These are phyloP conservation scores for Mimas tiliae DNA, from an alignment of 2,888 invertebrate genomes.

Conservation along the genomic window DNA sequence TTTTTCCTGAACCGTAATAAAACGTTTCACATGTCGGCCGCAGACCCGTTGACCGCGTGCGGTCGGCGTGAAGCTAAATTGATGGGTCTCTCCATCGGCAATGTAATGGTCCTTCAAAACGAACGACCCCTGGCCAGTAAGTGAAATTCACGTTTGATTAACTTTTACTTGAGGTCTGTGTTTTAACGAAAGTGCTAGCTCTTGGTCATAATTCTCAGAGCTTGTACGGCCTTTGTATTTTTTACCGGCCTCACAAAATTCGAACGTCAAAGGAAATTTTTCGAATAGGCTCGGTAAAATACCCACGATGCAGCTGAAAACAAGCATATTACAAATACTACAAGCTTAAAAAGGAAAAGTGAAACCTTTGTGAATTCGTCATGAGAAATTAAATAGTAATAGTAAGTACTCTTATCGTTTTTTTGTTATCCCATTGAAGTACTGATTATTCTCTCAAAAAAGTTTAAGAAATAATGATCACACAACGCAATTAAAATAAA, in stretches of 20 bases:
- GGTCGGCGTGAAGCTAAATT: constrained; percentile 80
- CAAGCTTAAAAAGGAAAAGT: background rate
- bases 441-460: too few species aligned
- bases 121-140: constrained; percentile 75
- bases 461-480: too few species aligned
- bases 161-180: constrained; percentile 66
- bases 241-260: background rate
- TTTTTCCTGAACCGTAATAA: constrained; percentile 76
- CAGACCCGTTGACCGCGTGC: constrained; percentile 72
- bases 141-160: constrained; percentile 82
- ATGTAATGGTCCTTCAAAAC: constrained; percentile 82
- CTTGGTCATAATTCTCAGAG: constrained; percentile 23
- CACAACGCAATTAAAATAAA: background rate
- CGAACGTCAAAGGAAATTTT: background rate
- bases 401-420: too few species aligned
- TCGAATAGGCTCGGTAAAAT: background rate
- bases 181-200: constrained; percentile 52
- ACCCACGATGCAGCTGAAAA: background rate
- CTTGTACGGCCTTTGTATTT: background rate
- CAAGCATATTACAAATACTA: background rate
- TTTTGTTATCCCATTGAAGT: too few species aligned
- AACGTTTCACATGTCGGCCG: constrained; percentile 78
- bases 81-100: constrained; percentile 81
- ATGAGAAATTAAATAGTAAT: too few species aligned
- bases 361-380: background rate